Evolutionary conservation across 2,113 vertebrate species (phyloP), one percentile per base, ranked within the genome.

Genomic region (Mesitornis unicolor): DNA sequence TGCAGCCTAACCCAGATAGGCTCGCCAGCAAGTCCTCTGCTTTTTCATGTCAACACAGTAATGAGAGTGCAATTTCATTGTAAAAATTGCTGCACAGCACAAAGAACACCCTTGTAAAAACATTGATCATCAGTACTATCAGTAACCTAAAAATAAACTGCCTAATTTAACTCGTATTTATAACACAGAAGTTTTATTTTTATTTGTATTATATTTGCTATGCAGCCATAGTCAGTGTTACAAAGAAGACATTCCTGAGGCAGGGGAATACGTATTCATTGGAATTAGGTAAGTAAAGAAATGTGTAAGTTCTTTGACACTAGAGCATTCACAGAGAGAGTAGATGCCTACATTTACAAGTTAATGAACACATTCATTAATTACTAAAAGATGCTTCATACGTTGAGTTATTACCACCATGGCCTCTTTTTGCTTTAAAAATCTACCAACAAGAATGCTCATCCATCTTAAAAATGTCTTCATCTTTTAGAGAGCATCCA

Each of bases 1-100:
- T 64, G 74, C 77, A 95, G 87, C 43, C 92, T 96, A 97, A 94
- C 79, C 90, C 56, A 94, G 92, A 94, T 89, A 89, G 6, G 60
- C 76, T 90, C 92, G 80, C 85, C 92, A 94, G 85, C 56, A 68
- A 68, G 73, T 50, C 35, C 78, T 38, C 54, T 63, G 71, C 31
- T 89, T 50, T 84, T 71, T 73, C 78, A 84, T 29, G 28, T 79
- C 60, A 90, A 77, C 64, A 38, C 71, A 84, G 9, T 75, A 69
- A 95, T 25, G 56, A 71, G 77, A 94, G 56, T 24, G 84, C 43
- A 26, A 81, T 48, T 93, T 84, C 59, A 90, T 83, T 74, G 71
- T 70, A 89, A 90, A 94, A 92, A 87, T 31, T 84, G 40, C 64
- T 89, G 69, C 68, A 63, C 18, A 40, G 68, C 38, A 86, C 22